Conservation (phyloP, 2,113 vertebrate genomes). For the Hippocampus comes region DNA sequence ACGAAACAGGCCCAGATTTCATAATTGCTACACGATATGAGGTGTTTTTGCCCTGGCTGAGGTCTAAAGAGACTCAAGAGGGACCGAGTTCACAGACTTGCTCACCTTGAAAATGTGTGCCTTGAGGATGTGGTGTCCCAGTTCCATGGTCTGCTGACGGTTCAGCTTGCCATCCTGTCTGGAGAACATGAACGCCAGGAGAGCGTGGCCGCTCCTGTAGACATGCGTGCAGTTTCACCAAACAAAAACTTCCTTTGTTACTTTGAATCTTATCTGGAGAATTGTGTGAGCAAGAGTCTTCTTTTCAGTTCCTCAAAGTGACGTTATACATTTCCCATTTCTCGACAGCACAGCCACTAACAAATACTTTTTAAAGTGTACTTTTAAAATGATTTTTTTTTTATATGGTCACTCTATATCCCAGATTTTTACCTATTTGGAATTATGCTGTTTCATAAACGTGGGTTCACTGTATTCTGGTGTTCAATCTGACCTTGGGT, state of each 20-base stretch:
- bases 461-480: background rate
- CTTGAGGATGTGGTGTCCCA: constrained; percentile 97
- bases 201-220: constrained; percentile 88
- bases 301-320: no score
- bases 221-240: background rate
- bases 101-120: constrained; percentile 97
- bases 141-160: constrained; percentile 97
- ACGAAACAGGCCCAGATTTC: background rate
- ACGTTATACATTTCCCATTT: no score
- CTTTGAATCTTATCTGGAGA: no score
- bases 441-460: background rate
- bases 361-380: no score
- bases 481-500: constrained; percentile 80
- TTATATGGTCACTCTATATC: background rate
- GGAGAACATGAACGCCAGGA: constrained; percentile 97
- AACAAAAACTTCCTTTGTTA: background rate
- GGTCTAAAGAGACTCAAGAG: background rate
- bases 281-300: no score
- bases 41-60: background rate
- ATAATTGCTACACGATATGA: no score
- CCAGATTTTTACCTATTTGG: background rate
- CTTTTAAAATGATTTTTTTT: no score
- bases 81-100: background rate
- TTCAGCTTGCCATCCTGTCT: constrained; percentile 94
- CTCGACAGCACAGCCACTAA: no score